Base-by-base conservation (phyloP, 1,140 invertebrate genomes). In the Drosophila ironensis region DNA sequence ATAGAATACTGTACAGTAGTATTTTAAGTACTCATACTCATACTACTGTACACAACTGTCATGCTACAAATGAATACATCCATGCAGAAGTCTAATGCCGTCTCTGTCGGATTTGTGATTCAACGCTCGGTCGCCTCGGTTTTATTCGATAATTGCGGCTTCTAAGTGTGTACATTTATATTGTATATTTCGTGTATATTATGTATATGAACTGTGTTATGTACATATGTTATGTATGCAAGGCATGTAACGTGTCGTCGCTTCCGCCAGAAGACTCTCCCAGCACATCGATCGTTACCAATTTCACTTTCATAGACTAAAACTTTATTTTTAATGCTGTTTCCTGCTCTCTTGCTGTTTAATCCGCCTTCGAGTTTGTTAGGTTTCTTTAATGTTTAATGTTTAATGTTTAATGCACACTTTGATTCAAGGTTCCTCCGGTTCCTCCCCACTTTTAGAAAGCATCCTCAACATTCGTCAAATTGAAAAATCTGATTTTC, bases 401-500 rank as follows among this genome's bases (percentile, higher is more conserved):
- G 25, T 33, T 38, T 33, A 28, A 52, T 35, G 8, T 61, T 71
- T 61, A 51, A 71, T 71, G 67, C 53, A 71, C 52, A 69, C 27
- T 60, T 60, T 57, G 52, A 69, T 75, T 72, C 70, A 30, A 69
- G 45, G 67, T 40, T 17, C n/a, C n/a, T 57, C 61, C 33, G 14
- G 33, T 37, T 14, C 14, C 27, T 22, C 45, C 51, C 45, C 28
- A 68, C 71, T 66, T 73, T 73, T 76, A 47, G 52, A 68, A 68
- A 68, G 66, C 44, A 69, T 57, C 50, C 68, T 53, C 40, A 61
- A 72, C 68, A 63, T 52, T 77, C 71, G 35, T 47, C 60, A 61
- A 44, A 81, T 76, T 82, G 76, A 81, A 82, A 82, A 76, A 82
- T 81, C 52, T 11, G 40, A 81, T 82, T 81, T 82, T 82, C 68